Evolutionary conservation across 2,888 invertebrate genomes (phyloP).

Genomic region (Omphaloscelis lunosa): DNA sequence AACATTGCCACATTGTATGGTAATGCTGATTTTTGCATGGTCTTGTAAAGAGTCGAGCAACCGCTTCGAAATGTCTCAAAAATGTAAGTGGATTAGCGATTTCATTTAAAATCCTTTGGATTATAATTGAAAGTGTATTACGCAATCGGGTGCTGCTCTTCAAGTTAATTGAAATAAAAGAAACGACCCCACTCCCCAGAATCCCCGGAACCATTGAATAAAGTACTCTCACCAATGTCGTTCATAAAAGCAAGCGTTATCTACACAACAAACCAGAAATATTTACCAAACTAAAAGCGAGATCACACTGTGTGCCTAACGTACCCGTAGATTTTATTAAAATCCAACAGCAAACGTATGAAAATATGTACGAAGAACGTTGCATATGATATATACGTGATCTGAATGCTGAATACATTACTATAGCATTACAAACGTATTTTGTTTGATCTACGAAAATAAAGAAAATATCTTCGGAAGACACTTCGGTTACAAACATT

Average conservation of each 20-base stretch:
- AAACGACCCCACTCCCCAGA: not conserved
- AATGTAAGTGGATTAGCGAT: not conserved
- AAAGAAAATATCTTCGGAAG: constrained; percentile 59
- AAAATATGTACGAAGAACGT: constrained; percentile 65
- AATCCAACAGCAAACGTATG: constrained; percentile 65
- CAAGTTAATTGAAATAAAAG: not conserved
- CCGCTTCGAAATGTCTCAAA: not conserved
- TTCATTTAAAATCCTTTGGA: no score
- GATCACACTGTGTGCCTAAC: constrained; percentile 65
- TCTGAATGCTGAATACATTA: constrained; percentile 66
- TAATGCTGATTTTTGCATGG: not conserved
- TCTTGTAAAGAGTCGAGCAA: no score
- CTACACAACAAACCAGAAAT: constrained; percentile 62
- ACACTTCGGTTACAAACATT: constrained; percentile 51
- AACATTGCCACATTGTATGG: not conserved
- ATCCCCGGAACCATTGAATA: constrained; percentile 1
- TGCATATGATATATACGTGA: constrained; percentile 68
- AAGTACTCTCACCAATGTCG: not conserved
- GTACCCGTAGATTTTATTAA: constrained; percentile 67
- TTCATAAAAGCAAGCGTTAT: constrained; percentile 25
- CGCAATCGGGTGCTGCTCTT: not conserved
- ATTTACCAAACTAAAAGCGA: constrained; percentile 74
- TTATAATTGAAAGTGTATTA: not conserved
- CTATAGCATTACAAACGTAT: constrained; percentile 70
- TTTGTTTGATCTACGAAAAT: constrained; percentile 69